Percentiles rank a stretch among this genome's conserved stretches.
Conservation (phyloP, 92 coral and sea anemone genomes). For the Porites divaricata region DNA sequence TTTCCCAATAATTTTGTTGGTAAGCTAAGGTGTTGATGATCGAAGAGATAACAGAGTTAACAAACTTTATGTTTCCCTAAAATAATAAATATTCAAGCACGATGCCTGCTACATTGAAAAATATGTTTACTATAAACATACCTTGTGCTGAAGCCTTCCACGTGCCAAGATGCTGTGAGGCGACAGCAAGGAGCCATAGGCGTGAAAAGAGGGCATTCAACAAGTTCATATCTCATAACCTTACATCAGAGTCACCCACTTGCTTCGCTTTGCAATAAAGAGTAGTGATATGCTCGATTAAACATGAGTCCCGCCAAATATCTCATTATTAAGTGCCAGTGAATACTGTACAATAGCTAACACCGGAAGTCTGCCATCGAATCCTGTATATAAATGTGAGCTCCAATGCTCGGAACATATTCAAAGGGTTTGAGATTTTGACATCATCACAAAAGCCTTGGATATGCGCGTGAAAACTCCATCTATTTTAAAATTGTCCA, state of each 20-base stretch:
- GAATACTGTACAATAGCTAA: constrained; percentile 23
- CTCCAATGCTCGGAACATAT: background rate
- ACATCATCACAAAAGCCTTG: constrained; percentile 17
- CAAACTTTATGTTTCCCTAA: too few relatives aligned
- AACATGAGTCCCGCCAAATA: constrained; percentile 32
- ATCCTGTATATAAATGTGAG: constrained; percentile 5
- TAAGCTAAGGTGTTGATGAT: too few relatives aligned
- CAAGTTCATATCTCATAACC: constrained; percentile 2
- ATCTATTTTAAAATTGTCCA: background rate
- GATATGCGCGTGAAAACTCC: background rate
- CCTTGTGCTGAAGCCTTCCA: constrained; percentile 26
- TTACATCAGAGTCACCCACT: background rate
- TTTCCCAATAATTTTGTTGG: background rate
- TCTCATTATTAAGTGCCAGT: constrained; percentile 5
- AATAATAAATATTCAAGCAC: too few relatives aligned
- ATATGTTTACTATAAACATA: background rate
- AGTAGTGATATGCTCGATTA: constrained; percentile 33
- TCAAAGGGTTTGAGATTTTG: constrained; percentile 23
- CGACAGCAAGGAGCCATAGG: constrained; percentile 5
- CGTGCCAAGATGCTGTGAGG: constrained; percentile 9
- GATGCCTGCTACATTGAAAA: too few relatives aligned
- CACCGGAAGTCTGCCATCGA: constrained; percentile 5
- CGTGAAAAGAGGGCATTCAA: background rate
- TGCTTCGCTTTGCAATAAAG: background rate
- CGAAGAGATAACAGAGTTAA: background rate